Evolutionary conservation across 1,140 invertebrate species (phyloP).

Genomic region (Cyclargus thomasi): DNA sequence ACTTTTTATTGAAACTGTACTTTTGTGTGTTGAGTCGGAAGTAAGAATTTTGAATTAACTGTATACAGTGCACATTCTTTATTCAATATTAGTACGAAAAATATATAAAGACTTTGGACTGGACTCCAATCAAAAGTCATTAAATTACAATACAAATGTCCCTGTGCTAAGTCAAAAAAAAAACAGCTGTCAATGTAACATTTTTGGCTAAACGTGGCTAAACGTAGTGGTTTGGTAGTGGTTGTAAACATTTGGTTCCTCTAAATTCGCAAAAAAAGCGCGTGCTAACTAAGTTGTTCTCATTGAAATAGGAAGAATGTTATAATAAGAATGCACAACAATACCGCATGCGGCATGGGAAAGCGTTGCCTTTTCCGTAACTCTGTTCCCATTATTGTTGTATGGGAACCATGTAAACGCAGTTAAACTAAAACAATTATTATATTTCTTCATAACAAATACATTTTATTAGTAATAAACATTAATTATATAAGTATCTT

Average conservation of each 20-base stretch:
- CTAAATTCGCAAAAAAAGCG: neutral
- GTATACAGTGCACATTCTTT: too few relatives aligned
- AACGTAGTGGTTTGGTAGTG: too few relatives aligned
- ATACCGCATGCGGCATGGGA: constrained; percentile 3
- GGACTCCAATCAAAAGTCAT: too few relatives aligned
- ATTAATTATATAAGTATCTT: neutral
- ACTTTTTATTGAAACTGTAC: neutral
- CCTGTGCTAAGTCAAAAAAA: neutral
- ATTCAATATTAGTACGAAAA: too few relatives aligned
- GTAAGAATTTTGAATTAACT: too few relatives aligned
- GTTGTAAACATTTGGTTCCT: neutral
- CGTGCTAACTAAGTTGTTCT: neutral
- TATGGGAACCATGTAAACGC: constrained; percentile 8
- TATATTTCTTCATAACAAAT: neutral
- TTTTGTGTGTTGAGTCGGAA: too few relatives aligned
- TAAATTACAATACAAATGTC: too few relatives aligned
- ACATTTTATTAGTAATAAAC: neutral
- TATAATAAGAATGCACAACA: neutral
- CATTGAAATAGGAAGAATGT: neutral
- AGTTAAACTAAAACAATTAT: neutral
- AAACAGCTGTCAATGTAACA: neutral
- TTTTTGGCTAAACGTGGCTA: too few relatives aligned
- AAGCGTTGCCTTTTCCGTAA: neutral
- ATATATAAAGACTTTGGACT: too few relatives aligned
- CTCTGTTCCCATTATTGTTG: neutral